Base-by-base conservation (phyloP, 2,888 invertebrate genomes). In the Laothoe populi region DNA sequence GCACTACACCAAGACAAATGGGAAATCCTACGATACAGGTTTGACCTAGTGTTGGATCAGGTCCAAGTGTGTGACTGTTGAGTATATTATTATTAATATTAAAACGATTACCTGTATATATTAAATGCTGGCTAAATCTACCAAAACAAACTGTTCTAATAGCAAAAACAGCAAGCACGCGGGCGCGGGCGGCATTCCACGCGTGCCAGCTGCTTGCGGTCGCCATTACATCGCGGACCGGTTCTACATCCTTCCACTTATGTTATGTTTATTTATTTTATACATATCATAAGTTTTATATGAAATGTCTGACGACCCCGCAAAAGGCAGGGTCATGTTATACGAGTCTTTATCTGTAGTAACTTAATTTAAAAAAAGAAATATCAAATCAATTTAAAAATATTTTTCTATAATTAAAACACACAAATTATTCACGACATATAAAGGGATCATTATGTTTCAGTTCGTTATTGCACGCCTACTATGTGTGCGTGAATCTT, bases 201-300 rank as follows among this genome's bases (percentile, higher is more conserved):
- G 73, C 72, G 74, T 78, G 71, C 81, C 80, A 59, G 26, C 42
- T 16, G 61, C 53, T 45, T 42, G 46, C 53, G 53, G 19, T 53
- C 53, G 53, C 53, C 53, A 53, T 35, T 53, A 53, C 60, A 35
- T 31, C 35, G 44, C 4, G 64, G 74, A 87, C 87, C 86, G 85
- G 87, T 88, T 84, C 75, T 66, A 75, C 82, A 81, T 84, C 83
- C 83, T 83, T 85, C 72, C 77, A 78, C 78, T 70, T 70, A 64
- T 70, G 74, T 69, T 74, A 48, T 74, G 71, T 81, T 76, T 77
- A 71, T 80, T 75, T 77, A 72, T 72, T 66, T 68, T 69, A 68
- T 66, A 70, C 68, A 68, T 68, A 67, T 69, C 42, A 42, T 61
- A 61, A 31, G 42, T 53, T 61, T 19, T 48, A 44, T 16, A 3